These are phyloP conservation scores for Ammodytes marinus DNA, from an alignment of 2,113 vertebrate species.

Conservation along the genomic window DNA sequence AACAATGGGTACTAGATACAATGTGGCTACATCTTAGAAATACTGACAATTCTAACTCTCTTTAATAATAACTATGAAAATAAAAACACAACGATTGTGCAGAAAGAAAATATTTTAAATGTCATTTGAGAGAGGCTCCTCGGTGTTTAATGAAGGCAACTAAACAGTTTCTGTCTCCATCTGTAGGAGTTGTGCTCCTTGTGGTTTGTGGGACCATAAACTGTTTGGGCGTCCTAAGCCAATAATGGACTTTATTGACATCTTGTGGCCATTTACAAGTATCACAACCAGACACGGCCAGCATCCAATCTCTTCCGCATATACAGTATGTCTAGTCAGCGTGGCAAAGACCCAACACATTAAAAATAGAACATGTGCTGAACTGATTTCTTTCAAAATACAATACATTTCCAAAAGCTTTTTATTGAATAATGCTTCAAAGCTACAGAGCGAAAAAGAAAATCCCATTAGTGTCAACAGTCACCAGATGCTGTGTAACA, in stretches of 20 bases:
- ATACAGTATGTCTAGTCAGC: too few relatives aligned
- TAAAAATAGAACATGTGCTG: background rate
- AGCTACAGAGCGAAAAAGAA: background rate
- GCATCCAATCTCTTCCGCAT: background rate
- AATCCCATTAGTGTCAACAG: background rate
- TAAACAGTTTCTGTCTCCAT: background rate
- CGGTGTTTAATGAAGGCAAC: background rate
- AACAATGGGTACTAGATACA: background rate
- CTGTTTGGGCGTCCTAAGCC: background rate
- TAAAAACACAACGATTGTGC: background rate
- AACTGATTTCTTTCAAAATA: background rate
- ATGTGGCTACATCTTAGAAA: background rate
- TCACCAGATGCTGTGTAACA: background rate
- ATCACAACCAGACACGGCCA: background rate
- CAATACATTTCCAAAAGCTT: background rate
- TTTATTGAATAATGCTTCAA: background rate
- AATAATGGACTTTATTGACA: conserved; percentile 51
- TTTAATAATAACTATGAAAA: too few relatives aligned
- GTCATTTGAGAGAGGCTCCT: background rate
- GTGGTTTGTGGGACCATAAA: background rate
- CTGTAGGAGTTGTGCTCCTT: background rate
- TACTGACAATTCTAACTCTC: background rate
- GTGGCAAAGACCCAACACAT: background rate
- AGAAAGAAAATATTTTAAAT: background rate
- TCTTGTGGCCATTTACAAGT: conserved; percentile 43